phyloP scores from a whole-genome alignment of 2,113 vertebrate species.

The Petrocephalus zakoni region DNA sequence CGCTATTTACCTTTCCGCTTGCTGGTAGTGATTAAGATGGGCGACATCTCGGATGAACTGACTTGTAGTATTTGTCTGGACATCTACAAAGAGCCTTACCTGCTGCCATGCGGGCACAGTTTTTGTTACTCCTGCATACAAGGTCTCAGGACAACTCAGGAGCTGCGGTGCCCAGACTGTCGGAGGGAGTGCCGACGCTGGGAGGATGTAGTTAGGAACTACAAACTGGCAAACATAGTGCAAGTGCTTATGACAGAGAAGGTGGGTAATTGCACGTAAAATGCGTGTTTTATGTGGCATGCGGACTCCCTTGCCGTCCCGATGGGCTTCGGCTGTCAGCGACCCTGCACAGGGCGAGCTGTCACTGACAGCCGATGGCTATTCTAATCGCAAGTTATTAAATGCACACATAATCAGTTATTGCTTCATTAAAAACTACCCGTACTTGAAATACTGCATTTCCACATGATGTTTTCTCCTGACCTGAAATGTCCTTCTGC shows the following conservation, averaged over 20 bases:
- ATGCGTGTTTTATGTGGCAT: neutral
- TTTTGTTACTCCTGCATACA: constrained; percentile 21
- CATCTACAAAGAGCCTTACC: constrained; percentile 10
- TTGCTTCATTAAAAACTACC: neutral
- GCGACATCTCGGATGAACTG: constrained; percentile 2
- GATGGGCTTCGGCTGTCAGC: neutral
- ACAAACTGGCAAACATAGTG: constrained; percentile 21
- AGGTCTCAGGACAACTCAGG: neutral
- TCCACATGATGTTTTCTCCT: neutral
- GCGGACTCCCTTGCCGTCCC: neutral
- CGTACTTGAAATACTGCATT: neutral
- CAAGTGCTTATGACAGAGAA: neutral
- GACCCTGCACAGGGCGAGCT: neutral
- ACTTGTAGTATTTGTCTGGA: constrained; percentile 22
- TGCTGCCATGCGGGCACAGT: constrained; percentile 29
- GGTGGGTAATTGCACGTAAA: neutral
- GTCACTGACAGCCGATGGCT: neutral
- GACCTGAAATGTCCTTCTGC: neutral
- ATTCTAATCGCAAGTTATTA: neutral
- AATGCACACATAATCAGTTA: neutral
- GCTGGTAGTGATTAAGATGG: neutral
- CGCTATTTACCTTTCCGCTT: neutral
- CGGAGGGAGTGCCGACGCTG: constrained; percentile 5
- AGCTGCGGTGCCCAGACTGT: constrained; percentile 4
- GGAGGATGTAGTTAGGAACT: constrained; percentile 16